These are phyloP conservation scores for Cerastis rubricosa DNA, from an alignment of 2,888 invertebrate species.

Conservation along the genomic window DNA sequence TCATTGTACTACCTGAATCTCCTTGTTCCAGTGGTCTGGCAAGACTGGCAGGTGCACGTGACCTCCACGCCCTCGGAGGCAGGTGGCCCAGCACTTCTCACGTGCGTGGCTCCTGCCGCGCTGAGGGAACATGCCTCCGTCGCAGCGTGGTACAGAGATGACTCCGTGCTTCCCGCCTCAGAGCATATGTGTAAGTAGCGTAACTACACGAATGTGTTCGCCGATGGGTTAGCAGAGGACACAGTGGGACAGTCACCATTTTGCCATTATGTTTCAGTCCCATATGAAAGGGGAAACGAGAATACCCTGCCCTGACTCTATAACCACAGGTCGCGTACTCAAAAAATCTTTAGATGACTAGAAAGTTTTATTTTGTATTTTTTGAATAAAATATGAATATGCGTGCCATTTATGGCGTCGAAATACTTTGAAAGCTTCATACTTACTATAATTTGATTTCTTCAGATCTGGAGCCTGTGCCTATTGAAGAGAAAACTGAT, in stretches of 20 bases:
- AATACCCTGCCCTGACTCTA: background rate
- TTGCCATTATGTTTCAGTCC: background rate
- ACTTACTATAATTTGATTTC: background rate
- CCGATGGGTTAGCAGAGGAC: background rate
- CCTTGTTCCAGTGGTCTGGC: constrained; percentile 92
- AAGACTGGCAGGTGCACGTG: constrained; percentile 94
- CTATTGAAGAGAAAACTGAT: background rate
- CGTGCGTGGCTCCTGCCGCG: constrained; percentile 92
- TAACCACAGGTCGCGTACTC: background rate
- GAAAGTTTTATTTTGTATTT: background rate
- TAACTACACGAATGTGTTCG: background rate
- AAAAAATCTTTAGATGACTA: background rate
- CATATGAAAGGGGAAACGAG: background rate
- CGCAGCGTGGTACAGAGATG: constrained; percentile 95
- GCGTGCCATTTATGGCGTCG: background rate
- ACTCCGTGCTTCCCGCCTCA: constrained; percentile 92
- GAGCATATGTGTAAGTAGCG: constrained; percentile 83
- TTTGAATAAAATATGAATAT: background rate
- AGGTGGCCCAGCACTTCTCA: constrained; percentile 93
- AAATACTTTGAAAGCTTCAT: background rate
- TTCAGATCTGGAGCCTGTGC: background rate
- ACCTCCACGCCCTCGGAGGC: constrained; percentile 93
- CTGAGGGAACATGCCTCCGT: constrained; percentile 94
- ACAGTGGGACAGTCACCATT: background rate
- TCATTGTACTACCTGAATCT: background rate